A percentile compares a stretch with the other conserved stretches of the same genome.
phyloP scores from a whole-genome alignment of 2,797 vertebrate species.

The Decapterus maruadsi region DNA sequence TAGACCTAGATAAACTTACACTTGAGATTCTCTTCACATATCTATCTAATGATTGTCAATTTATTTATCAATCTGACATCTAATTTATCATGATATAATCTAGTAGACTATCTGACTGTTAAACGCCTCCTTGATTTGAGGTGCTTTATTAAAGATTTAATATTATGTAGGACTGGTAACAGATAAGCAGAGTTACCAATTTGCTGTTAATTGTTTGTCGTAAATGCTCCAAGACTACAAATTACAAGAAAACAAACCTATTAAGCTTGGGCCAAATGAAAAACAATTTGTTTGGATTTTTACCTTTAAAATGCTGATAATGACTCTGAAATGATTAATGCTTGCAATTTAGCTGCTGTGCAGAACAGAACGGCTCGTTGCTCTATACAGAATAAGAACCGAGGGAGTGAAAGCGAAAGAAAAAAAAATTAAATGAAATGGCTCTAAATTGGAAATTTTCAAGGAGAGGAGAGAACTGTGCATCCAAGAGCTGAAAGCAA shows the following conservation, averaged over 20 bases:
- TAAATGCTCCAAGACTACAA: slow-evolving; percentile 70
- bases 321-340: slow-evolving; percentile 82
- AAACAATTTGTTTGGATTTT: slow-evolving; percentile 82
- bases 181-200: slow-evolving; percentile 65
- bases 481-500: slow-evolving; percentile 75
- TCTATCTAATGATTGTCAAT: background rate
- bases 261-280: slow-evolving; percentile 69
- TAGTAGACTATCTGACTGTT: slow-evolving; percentile 2
- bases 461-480: slow-evolving; percentile 65
- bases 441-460: slow-evolving; percentile 76
- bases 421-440: slow-evolving; percentile 45
- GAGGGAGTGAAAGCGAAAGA: slow-evolving; percentile 22
- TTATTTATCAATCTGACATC: slow-evolving; percentile 35
- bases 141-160: slow-evolving; percentile 58
- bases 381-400: slow-evolving; percentile 60
- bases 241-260: slow-evolving; percentile 74
- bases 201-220: slow-evolving; percentile 73
- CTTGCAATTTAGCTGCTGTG: slow-evolving; percentile 72
- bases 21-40: background rate
- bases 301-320: slow-evolving; percentile 80
- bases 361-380: slow-evolving; percentile 65
- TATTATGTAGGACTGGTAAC: slow-evolving; percentile 35
- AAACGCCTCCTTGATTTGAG: slow-evolving; percentile 20
- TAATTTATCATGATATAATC: slow-evolving; percentile 43
- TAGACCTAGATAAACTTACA: background rate